Evolutionary conservation across 92 coral and sea anemone species (phyloP), one percentile per base, ranked within the genome.

Genomic region (Bergia puertoricense): DNA sequence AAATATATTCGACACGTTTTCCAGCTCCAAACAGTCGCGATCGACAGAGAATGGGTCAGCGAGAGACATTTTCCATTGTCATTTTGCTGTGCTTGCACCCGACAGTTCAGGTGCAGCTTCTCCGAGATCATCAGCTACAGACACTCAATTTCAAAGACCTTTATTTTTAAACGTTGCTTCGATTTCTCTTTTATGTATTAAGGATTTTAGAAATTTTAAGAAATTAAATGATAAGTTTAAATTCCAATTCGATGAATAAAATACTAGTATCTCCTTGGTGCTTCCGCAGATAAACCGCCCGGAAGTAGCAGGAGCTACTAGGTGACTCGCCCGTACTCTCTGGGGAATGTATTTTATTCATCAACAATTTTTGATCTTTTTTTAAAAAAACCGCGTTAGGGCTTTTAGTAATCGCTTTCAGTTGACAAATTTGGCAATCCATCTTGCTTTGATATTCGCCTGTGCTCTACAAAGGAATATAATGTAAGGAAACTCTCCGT

Each of bases 31-130:
- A 38, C 74, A 68, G 74, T 68, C 74, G 74, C 74, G 74, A 68
- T 68, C 74, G 74, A 68, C 74, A 68, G 74, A 68, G 74, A 68
- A 68, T 68, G 74, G 74, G 74, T 68, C 74, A 68, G 74, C 74
- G 74, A 68, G 30, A 16, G 3, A 68, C 74, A 68, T 68, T 68
- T 68, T 68, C 74, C 74, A 68, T 68, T 68, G 74, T 68, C 74
- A 68, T 68, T 68, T 68, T 68, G 30, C 30, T 30, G 74, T 68
- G 74, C 74, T 68, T 68, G 36, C 74, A 68, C 20, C 74, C 74
- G 74, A 68, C 18, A 68, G 74, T 68, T 68, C 36, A 68, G 20
- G 74, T 68, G 74, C 74, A 22, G 74, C 74, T 68, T 68, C 74
- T 68, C 74, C 20, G 74, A 68, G 74, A 68, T 68, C 74, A 16